Evolutionary conservation across 2,888 invertebrate genomes (phyloP).

Genomic region (Parnassius glacialis): DNA sequence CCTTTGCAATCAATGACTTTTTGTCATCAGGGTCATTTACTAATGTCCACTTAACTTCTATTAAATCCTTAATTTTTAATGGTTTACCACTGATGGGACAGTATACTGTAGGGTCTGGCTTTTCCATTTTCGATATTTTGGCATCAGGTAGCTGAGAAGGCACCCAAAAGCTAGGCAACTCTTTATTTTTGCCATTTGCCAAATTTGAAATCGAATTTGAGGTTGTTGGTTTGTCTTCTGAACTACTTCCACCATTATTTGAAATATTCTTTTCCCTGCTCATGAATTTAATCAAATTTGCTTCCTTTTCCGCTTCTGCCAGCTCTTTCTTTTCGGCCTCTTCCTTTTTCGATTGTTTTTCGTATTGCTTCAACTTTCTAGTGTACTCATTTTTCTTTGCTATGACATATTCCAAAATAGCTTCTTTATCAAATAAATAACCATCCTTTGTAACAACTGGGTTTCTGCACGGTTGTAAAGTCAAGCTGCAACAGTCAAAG

Average conservation of each 20-base stretch:
- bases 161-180: slow-evolving; percentile 97
- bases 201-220: slow-evolving; percentile 88
- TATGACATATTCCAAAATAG: slow-evolving; percentile 96
- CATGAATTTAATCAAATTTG: slow-evolving; percentile 89
- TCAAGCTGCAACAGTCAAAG: slow-evolving; percentile 98
- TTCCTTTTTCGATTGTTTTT: slow-evolving; percentile 90
- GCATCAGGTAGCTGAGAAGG: slow-evolving; percentile 96
- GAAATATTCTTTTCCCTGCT: slow-evolving; percentile 91
- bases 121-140: slow-evolving; percentile 79
- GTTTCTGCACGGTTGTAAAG: slow-evolving; percentile 96
- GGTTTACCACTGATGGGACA: slow-evolving; percentile 83
- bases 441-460: slow-evolving; percentile 94
- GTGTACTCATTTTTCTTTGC: slow-evolving; percentile 96
- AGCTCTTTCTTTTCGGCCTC: slow-evolving; percentile 86
- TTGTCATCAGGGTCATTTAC: slow-evolving; percentile 94
- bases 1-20: slow-evolving; percentile 91
- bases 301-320: slow-evolving; percentile 86
- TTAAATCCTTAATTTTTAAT: slow-evolving; percentile 94
- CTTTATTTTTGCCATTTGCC: slow-evolving; percentile 87
- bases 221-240: slow-evolving; percentile 39
- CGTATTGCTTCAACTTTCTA: slow-evolving; percentile 94
- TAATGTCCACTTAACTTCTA: slow-evolving; percentile 95
- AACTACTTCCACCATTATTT: slow-evolving; percentile 48
- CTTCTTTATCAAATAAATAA: slow-evolving; percentile 97
- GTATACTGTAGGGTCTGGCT: slow-evolving; percentile 66